Evolutionary conservation across 2,797 vertebrate genomes (phyloP).

Genomic region (Notoglanidium macrostoma): DNA sequence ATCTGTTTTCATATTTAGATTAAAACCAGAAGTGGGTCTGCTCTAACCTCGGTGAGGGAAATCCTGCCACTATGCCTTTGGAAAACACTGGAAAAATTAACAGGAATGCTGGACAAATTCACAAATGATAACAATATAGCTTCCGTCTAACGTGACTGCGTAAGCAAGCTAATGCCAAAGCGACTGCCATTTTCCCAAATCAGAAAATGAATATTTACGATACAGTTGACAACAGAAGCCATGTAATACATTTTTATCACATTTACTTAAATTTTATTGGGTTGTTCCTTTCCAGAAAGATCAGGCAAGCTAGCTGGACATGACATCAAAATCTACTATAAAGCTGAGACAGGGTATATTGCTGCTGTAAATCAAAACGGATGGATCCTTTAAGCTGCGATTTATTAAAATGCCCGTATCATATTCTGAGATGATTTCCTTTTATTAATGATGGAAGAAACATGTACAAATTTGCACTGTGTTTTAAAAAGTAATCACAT

Average conservation of each 20-base stretch:
- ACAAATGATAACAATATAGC: background rate
- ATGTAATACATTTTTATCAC: background rate
- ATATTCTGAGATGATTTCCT: background rate
- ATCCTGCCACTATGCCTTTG: background rate
- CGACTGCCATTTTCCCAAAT: background rate
- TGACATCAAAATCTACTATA: background rate
- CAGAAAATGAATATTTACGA: background rate
- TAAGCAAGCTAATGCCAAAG: background rate
- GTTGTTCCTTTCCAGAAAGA: background rate
- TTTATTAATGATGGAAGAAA: background rate
- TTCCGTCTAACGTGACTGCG: background rate
- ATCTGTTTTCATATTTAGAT: background rate
- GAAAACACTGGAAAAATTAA: background rate
- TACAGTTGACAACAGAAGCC: background rate
- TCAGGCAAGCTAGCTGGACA: background rate
- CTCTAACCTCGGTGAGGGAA: background rate
- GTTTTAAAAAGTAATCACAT: background rate
- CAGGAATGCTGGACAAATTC: background rate
- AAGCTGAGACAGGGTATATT: background rate
- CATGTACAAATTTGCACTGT: background rate
- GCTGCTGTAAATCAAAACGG: background rate
- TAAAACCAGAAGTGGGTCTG: background rate
- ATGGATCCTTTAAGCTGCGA: background rate
- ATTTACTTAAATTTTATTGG: background rate
- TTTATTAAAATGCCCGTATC: background rate